Base-by-base conservation (phyloP, 2,113 vertebrate species). In the Crotalus horridus region DNA sequence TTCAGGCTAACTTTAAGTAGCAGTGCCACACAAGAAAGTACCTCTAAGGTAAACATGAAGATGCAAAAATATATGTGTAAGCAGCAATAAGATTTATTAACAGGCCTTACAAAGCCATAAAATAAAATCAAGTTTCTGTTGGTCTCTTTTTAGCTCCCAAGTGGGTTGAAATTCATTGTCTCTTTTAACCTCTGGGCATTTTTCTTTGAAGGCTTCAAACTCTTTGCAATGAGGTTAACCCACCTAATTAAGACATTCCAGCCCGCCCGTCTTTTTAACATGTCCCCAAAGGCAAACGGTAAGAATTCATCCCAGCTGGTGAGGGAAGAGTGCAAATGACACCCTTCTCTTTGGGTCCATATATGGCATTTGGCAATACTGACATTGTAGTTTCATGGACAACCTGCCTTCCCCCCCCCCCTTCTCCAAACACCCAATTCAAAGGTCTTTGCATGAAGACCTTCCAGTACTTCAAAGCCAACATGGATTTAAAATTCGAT, bases 321-420 rank as follows among this genome's bases (percentile, higher is more conserved):
- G 91, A 92, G 91, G 55, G 6, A 88, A 91, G 91, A 95, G 95
- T 95, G 95, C 94, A 96, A 95, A 95, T 91, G 89, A 93, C 93
- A 54, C 93, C 90, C 89, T 81, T 93, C 92, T 93, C 39, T 69
- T 90, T 85, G 24, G 21, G 24, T 43, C 15, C 94, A n/a, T 93
- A 89, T 61, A 89, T 8, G 55, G 54, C 53, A 61, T 61, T n/a
- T 43, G 29, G 29, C 21, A 61, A 93, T 85, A 90, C 29, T 39
- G 59, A 11, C 3, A 3, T 26, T 10, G 6, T 12, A 6, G 29
- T 53, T 93, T 93, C 29, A 9, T 6, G 24, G 55, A 39, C 20
- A 10, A 59, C 21, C 29, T 15, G 15, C 13, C 5, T 58, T 29
- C 33, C 24, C 26, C 10, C 33, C 24, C 20, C 10, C 33, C 0